phyloP scores from a whole-genome alignment of 2,113 vertebrate species.

The Zingel zingel region DNA sequence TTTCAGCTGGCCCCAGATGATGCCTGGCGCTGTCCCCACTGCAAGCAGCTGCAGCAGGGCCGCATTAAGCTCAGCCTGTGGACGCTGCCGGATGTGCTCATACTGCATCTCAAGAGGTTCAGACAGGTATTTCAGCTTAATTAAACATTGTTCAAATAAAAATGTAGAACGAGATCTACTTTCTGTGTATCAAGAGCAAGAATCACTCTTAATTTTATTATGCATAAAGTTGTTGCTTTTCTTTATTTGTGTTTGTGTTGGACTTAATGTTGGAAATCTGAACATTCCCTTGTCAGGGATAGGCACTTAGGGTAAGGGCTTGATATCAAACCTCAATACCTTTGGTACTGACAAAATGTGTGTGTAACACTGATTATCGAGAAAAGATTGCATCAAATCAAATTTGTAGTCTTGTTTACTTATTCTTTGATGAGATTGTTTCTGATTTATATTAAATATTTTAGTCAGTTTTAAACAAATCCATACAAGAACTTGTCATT shows the following conservation, averaged over 20 bases:
- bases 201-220: not conserved
- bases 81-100: conserved; percentile 97
- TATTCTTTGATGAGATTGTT: not conserved
- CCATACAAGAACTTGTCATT: too few species aligned
- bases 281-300: not conserved
- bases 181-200: not conserved
- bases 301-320: not conserved
- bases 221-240: not conserved
- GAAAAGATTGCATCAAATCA: not conserved
- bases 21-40: conserved; percentile 98
- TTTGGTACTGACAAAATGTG: not conserved
- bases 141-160: not conserved
- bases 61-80: conserved; percentile 97
- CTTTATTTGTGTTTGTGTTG: not conserved
- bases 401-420: not conserved
- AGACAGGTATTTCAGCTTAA: conserved; percentile 87
- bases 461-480: not conserved
- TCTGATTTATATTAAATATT: not conserved
- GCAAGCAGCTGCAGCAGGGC: conserved; percentile 98
- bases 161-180: not conserved
- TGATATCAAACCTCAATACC: not conserved
- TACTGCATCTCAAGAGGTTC: conserved; percentile 97
- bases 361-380: not conserved
- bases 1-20: conserved; percentile 96
- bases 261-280: not conserved